A percentile compares a stretch with the other conserved stretches of the same genome.
Evolutionary conservation across 2,888 invertebrate species (phyloP).

Genomic region (Andrena flavipes): DNA sequence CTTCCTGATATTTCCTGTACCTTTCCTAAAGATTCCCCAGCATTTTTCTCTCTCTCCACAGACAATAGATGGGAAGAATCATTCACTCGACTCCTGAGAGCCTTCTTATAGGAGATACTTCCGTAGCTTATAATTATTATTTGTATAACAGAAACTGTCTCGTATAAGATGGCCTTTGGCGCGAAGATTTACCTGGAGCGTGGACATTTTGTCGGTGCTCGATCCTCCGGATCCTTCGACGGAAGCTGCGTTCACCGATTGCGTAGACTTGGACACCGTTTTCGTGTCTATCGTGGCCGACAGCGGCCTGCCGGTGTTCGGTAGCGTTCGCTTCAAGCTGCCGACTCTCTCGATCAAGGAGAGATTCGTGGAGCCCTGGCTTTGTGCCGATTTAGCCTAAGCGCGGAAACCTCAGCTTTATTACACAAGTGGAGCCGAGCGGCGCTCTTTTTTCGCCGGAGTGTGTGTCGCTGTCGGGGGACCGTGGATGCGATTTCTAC

Average conservation of each 20-base stretch:
- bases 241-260: slow-evolving; percentile 65
- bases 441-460: slow-evolving; percentile 10
- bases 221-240: slow-evolving; percentile 62
- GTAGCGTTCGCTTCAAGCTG: slow-evolving; percentile 76
- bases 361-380: slow-evolving; percentile 76
- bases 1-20: slow-evolving; percentile 85
- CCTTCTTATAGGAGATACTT: too few species aligned
- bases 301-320: slow-evolving; percentile 76
- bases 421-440: slow-evolving; percentile 51
- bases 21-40: slow-evolving; percentile 75
- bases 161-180: too few species aligned
- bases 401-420: slow-evolving; percentile 78
- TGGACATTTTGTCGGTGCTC: slow-evolving; percentile 82
- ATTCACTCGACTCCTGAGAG: too few species aligned
- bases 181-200: slow-evolving; percentile 78
- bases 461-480: slow-evolving; percentile 26
- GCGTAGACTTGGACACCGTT: slow-evolving; percentile 72
- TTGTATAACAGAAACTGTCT: too few species aligned
- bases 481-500: slow-evolving; percentile 36
- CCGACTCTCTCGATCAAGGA: slow-evolving; percentile 79
- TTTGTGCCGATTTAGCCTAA: slow-evolving; percentile 78
- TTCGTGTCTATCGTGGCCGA: slow-evolving; percentile 73
- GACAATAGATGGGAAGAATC: neutral
- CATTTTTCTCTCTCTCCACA: neutral
- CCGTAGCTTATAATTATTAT: too few species aligned